Base-by-base conservation (phyloP, 2,797 vertebrate genomes). In the Malacoraja senta region DNA sequence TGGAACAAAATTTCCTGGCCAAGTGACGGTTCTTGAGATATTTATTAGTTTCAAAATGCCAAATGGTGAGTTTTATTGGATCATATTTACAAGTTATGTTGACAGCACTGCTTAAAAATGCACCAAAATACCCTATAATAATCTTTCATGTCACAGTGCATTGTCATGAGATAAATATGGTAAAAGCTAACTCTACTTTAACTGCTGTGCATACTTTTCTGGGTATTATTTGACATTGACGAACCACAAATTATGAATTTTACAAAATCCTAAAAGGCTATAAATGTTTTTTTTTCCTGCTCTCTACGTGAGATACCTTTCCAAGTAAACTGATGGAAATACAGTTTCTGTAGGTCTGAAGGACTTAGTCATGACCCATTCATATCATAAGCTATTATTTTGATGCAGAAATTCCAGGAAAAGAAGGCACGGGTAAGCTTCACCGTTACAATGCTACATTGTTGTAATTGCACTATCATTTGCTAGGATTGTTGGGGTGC, bases 91-190 rank as follows among this genome's bases (percentile, higher is more conserved):
- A 95, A 86, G 44, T 53, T 53, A 90, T 19, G 24, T 91, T 53
- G 84, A 93, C 94, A 94, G 94, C 93, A 24, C 93, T 93, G 58
- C 88, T 65, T 93, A 93, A 94, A 94, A 95, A 94, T 77, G 94
- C 94, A 71, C 65, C 71, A 53, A 44, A 91, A 38, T 21, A 91
- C 72, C 32, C 26, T 38, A 92, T 92, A 29, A 76, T 19, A 76
- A 53, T 15, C 0, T 58, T 76, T 76, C 58, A 4, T 92, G 24
- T 15, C 90, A 92, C 29, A 74, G 26, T 76, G 24, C 38, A 92
- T 74, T 26, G 90, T n/a, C 65, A 72, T 26, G 71, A 26, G 24
- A 76, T 91, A 91, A 91, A 38, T 92, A 76, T 92, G 71, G 24
- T 92, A 92, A 76, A 76, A 72, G 32, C 88, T 72, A 74, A 44